Evolutionary conservation across 1,140 invertebrate species (phyloP).

Genomic region (Hormaphis cornu): DNA sequence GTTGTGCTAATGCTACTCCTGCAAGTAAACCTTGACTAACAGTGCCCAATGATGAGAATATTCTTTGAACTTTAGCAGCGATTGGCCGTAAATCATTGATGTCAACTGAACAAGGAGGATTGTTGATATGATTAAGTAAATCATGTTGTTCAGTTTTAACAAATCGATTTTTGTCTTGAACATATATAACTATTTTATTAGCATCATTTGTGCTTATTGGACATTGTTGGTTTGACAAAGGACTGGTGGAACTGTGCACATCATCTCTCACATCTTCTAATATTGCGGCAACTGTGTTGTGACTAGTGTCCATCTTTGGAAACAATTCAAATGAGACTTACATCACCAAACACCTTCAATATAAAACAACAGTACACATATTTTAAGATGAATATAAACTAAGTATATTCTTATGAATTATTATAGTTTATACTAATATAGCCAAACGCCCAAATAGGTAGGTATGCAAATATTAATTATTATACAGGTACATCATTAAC

Average conservation of each 20-base stretch:
- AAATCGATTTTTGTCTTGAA: conserved; percentile 27
- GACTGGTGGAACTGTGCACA: conserved; percentile 9
- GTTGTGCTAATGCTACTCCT: conserved; percentile 7
- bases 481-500: no score
- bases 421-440: no score
- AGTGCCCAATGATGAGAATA: conserved; percentile 13
- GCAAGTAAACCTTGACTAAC: conserved; percentile 20
- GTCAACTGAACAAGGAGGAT: neutral
- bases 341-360: neutral
- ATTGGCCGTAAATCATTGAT: conserved; percentile 15
- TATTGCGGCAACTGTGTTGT: conserved; percentile 17
- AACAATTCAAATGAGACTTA: neutral
- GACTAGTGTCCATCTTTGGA: neutral
- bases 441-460: no score
- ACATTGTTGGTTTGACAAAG: neutral
- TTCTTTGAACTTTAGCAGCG: conserved; percentile 3
- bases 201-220: conserved; percentile 4
- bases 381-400: neutral
- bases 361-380: neutral
- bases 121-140: conserved; percentile 2
- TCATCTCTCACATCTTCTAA: conserved; percentile 25
- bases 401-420: no score
- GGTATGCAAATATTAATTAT: no score
- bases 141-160: conserved; percentile 2
- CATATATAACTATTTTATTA: conserved; percentile 27